Evolutionary conservation across 2,797 vertebrate genomes (phyloP), one percentile per base, ranked within the genome.

Genomic region (Otolemur crassicaudatus): DNA sequence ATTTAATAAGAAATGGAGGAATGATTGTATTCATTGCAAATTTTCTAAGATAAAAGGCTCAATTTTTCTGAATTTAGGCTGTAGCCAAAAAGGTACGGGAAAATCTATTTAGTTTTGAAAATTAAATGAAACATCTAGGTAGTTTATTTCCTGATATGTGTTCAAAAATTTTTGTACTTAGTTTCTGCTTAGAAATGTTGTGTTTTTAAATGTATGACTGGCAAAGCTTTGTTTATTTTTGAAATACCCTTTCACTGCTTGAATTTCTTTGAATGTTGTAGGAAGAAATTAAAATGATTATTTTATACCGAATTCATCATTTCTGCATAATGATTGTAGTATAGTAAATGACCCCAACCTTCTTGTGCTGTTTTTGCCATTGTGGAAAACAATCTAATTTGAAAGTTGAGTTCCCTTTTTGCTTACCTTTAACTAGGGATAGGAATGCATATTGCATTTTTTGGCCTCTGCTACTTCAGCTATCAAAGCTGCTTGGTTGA

Each of bases 91-190:
- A 63, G 2, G 56, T 69, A 14, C 17, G 16, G 81, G 89, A 75
- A 95, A 73, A 29, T 63, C 14, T 90, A 22, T 87, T 94, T 76
- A 75, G 40, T 91, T 96, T 96, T 83, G 56, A n/a, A 63, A 91
- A 94, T 77, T 72, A 91, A 83, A 91, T 93, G 58, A 93, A 97
- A 86, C 43, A 12, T 77, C 7, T 67, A 46, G 40, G 20, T 86
- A 60, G 34, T 89, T 93, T 76, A 83, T 75, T 96, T 96, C 25
- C 20, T 94, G 34, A 88, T 27, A 17, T 91, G 53, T n/a, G 95
- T 79, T 8, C 96, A 91, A 3, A 94, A 60, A 93, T 95, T 53
- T 88, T 80, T 87, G 16, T 90, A 91, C 92, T 97, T 98, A 27
- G 16, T 34, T 94, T 83, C 46, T 93, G 53, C 89, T 76, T 83